Evolutionary conservation across 2,888 invertebrate genomes (phyloP), one percentile per base, ranked within the genome.

Genomic region (Anarsia innoxiella): DNA sequence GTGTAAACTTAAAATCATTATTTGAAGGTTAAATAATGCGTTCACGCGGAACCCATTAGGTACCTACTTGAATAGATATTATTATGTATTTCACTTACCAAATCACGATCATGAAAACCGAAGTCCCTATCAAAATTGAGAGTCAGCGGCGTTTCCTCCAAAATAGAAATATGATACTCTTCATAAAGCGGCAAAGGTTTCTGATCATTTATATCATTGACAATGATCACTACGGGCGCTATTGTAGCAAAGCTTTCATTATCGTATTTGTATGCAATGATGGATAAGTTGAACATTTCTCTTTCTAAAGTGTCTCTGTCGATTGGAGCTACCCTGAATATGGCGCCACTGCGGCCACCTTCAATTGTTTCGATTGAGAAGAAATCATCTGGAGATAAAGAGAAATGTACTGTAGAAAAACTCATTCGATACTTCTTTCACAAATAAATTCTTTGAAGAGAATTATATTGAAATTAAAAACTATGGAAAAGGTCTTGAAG

Each of bases 191-290:
- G 86, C 47, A 56, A 51, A 0, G 93, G 93, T 9, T 53, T 56
- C 54, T 92, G 88, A 59, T 93, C 91, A 59, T 93, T 93, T 15
- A 90, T 73, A 45, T 86, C 87, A 31, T 86, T 70, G 1, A 86
- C 75, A 38, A 87, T 85, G 33, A 88, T 75, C 9, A 79, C 77
- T 0, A 86, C 67, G 1, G 58, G 47, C 6, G 70, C 59, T 1
- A 49, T 46, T 0, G 75, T 76, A 5, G 55, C 56, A 45, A 71
- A 79, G 0, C 64, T 51, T 12, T 53, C 55, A 42, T 72, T 70
- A 39, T 70, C 68, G 14, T 51, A 55, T 48, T 88, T 87, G 49
- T 76, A 86, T 0, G 87, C 88, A 27, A 78, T 60, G 6, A 87
- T 72, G 1, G 68, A 55, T 9, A 87, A 68, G 19, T 65, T 68